A percentile compares a stretch with the other conserved stretches of the same genome.
Evolutionary conservation across 2,888 invertebrate species (phyloP).

Genomic region (Folsomia manolachei): DNA sequence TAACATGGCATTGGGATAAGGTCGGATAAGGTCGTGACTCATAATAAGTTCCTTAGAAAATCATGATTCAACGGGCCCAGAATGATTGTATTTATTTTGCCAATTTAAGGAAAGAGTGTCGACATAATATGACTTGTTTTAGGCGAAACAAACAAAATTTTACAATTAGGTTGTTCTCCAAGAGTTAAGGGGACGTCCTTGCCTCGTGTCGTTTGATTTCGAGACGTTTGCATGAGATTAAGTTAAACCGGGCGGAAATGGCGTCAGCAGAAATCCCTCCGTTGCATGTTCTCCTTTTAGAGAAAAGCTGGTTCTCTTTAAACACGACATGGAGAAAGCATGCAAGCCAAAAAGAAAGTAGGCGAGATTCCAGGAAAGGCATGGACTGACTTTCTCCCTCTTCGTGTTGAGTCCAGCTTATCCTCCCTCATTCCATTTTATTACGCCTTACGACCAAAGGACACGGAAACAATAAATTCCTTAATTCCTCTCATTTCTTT

Average conservation of each 20-base stretch:
- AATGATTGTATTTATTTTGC: too few species aligned
- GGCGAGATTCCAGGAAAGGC: not conserved
- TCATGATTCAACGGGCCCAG: too few species aligned
- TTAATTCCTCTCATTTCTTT: not conserved
- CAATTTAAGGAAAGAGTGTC: too few species aligned
- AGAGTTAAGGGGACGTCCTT: too few species aligned
- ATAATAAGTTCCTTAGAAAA: too few species aligned
- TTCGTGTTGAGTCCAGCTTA: not conserved
- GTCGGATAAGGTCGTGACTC: too few species aligned
- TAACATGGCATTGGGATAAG: too few species aligned
- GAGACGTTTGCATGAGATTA: too few species aligned
- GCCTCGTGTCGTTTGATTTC: too few species aligned
- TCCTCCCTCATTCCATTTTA: not conserved
- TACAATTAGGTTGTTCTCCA: too few species aligned
- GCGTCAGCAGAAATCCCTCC: not conserved
- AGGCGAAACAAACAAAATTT: too few species aligned
- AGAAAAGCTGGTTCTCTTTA: not conserved
- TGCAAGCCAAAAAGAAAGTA: not conserved
- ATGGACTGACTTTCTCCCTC: not conserved
- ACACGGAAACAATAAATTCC: not conserved
- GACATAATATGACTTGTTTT: too few species aligned
- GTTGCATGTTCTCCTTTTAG: not conserved
- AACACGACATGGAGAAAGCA: not conserved
- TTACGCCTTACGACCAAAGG: not conserved
- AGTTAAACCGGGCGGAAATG: not conserved